These are phyloP conservation scores for Bombus fervidus DNA, from an alignment of 1,140 invertebrate genomes.

Conservation along the genomic window DNA sequence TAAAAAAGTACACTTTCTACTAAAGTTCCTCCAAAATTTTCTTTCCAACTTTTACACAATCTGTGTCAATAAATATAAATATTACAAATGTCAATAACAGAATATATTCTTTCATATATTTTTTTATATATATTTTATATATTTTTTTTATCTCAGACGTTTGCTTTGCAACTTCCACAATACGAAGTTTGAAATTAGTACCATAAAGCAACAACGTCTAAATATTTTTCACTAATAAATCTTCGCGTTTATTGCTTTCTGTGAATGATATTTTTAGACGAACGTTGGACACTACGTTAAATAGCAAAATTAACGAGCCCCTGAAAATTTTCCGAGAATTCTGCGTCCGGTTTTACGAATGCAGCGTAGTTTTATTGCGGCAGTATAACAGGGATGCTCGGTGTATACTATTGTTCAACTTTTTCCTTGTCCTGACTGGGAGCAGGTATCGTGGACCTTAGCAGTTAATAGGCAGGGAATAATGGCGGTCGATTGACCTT, in stretches of 20 bases:
- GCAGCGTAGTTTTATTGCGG: conserved; percentile 46
- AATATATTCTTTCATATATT: too few species aligned
- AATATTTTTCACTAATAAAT: background rate
- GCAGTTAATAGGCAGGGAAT: conserved; percentile 69
- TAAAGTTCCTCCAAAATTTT: too few species aligned
- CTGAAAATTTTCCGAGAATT: conserved; percentile 39
- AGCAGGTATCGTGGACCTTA: conserved; percentile 72
- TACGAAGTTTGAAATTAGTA: background rate
- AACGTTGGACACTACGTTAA: background rate
- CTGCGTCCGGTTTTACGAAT: conserved; percentile 40
- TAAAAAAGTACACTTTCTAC: too few species aligned
- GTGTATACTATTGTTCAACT: conserved; percentile 46
- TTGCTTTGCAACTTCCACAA: background rate
- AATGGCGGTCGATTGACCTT: conserved; percentile 74
- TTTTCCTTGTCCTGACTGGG: conserved; percentile 57
- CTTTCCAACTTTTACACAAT: too few species aligned
- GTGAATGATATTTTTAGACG: background rate
- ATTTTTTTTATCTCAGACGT: too few species aligned
- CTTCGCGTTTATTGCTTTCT: background rate
- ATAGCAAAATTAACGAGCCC: conserved; percentile 32
- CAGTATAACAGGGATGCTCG: conserved; percentile 44
- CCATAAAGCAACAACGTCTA: too few species aligned
- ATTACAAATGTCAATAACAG: too few species aligned
- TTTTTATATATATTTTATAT: too few species aligned
- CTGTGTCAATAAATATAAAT: too few species aligned